Base-by-base conservation (phyloP, 1,140 invertebrate genomes). In the Hyles euphorbiae region DNA sequence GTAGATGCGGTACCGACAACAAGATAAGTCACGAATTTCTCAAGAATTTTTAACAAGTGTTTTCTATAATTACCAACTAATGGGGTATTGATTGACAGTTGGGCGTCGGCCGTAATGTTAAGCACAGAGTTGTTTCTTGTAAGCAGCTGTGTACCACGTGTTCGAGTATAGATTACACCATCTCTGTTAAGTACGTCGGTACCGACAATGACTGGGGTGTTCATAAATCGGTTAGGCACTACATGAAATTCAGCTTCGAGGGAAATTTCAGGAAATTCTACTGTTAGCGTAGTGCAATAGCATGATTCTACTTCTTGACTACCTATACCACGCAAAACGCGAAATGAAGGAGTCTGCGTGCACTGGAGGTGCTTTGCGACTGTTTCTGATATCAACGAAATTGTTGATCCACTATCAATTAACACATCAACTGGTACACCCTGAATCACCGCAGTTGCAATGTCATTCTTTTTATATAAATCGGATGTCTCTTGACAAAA, bases 371-470 rank as follows among this genome's bases (percentile, higher is more conserved):
- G 34, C 62, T 72, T 70, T n/a, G 65, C n/a, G 2, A 65, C 10
- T 1, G 55, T 48, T 34, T 46, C 22, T 7, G 62, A 67, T 11
- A 72, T 72, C 3, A 70, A 47, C 0, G 65, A 70, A 8, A 66
- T 63, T 48, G 45, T 43, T 0, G 63, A 65, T 1, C 70, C 70
- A 22, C 67, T 72, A 51, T 72, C 70, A 22, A 72, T 67, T 32
- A 72, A 53, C 9, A 67, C 47, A 47, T 72, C 67, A 3, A 62
- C 50, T 0, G 58, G 60, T 7, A 69, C 12, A 0, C 33, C 47
- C 9, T 65, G 58, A 55, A 69, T 58, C 5, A 69, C 53, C 0
- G 60, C 63, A 1, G 55, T 10, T 7, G 56, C 46, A 4, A 63
- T 49, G 50, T 68, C 49, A 49, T 12, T 63, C n/a, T 48, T 36